A percentile compares a stretch with the other conserved stretches of the same genome.
Conservation (phyloP, 2,797 vertebrate species). For the Micrastur ruficollis region DNA sequence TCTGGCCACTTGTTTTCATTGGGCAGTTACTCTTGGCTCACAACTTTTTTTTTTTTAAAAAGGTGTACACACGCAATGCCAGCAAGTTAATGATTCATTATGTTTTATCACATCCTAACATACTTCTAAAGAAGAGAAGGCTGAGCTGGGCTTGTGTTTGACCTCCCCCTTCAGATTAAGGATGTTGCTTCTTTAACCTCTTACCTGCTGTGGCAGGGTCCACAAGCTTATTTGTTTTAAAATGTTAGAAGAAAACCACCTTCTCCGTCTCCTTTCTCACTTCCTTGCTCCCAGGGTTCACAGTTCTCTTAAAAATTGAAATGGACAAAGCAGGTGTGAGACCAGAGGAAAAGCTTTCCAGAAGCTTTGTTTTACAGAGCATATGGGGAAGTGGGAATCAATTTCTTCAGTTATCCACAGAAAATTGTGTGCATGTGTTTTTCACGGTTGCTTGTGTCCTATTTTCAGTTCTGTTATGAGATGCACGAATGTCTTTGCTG, state of each 20-base stretch:
- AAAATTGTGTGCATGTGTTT: not conserved
- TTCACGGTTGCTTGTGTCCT: not conserved
- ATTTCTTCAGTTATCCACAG: not conserved
- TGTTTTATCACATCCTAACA: slow-evolving; percentile 39
- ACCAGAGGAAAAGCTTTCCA: not conserved
- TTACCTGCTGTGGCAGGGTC: not conserved
- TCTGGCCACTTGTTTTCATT: slow-evolving; percentile 42
- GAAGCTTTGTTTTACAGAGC: not conserved
- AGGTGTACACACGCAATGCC: not conserved
- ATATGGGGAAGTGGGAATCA: not conserved
- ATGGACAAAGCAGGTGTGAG: not conserved
- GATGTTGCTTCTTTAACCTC: not conserved
- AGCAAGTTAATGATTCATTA: slow-evolving; percentile 56
- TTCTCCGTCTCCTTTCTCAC: not conserved
- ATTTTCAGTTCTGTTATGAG: not conserved
- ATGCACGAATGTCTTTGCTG: fast-evolving
- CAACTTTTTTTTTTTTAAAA: not conserved
- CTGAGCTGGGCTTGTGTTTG: slow-evolving; percentile 4
- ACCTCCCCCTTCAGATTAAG: not conserved
- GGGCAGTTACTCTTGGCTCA: slow-evolving; percentile 7
- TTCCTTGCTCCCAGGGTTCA: not conserved
- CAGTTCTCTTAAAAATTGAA: not conserved
- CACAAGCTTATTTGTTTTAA: not conserved
- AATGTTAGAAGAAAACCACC: not conserved
- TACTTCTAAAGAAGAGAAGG: slow-evolving; percentile 13